Evolutionary conservation across 2,113 vertebrate species (phyloP), one percentile per base, ranked within the genome.

Genomic region (Morone saxatilis): DNA sequence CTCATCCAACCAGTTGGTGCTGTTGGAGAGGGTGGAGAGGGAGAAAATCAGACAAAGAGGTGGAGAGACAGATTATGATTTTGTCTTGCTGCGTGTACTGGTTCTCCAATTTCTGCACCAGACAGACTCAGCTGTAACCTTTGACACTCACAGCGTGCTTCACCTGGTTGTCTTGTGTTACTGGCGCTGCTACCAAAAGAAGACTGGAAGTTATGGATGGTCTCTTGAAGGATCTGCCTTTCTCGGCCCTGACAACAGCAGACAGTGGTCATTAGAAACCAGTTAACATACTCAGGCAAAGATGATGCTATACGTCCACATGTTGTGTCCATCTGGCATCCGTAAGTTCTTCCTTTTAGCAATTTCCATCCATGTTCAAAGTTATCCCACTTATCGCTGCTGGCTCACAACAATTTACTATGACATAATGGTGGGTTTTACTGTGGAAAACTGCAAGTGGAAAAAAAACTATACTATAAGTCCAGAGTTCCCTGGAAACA

Each of bases 121-220:
- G 57, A 45, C 11, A 17, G 25, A 13, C n/a, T 17, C 6, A 14
- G 8, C 43, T 66, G 51, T 2, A n/a, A 56, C 38, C 69, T 62
- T 50, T 43, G 31, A 62, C 90, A 97, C 94, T 96, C 92, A 98
- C 98, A 97, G 62, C 95, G 96, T 6, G 95, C 94, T 75, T 95
- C 95, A 80, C 96, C 97, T 62, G 95, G 91, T 0, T 96, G 95
- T 38, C 96, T 95, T 8, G 97, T 96, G 93, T 99, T 99, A 88
- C 98, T 99, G 74, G 98, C 98, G 8, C 98, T 99, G 82, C 98
- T 99, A 57, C 98, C 98, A 86, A 99, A 99, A 4, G 98, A 99
- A 1, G 98, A 99, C 88, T 99, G 98, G 93, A 99, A 99, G 93
- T 98, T 99, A 89, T 99, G 97, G 90, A 99, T 99, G 59, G 98